Percentiles rank a stretch among this genome's conserved stretches.
phyloP scores from a whole-genome alignment of 1,140 invertebrate species.

The Antheraea pernyi region DNA sequence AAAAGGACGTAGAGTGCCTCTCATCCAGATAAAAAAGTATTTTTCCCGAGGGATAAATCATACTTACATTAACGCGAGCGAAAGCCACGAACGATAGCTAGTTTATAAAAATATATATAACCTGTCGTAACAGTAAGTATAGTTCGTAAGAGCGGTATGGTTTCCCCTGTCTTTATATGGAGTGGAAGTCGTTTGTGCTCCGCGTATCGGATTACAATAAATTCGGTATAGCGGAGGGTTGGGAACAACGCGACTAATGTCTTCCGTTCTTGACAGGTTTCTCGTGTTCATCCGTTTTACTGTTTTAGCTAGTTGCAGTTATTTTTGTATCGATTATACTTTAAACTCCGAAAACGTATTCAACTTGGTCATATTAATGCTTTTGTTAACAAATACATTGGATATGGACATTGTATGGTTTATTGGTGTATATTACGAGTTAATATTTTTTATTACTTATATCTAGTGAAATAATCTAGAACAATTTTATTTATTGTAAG shows the following conservation, averaged over 20 bases:
- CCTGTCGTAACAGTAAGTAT: not conserved
- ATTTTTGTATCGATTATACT: not conserved
- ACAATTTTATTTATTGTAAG: too few species aligned
- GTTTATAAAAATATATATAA: not conserved
- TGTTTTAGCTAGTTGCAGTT: not conserved
- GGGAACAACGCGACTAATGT: conserved; percentile 40
- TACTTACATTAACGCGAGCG: too few species aligned
- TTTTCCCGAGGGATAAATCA: too few species aligned
- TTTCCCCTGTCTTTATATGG: not conserved
- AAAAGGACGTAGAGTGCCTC: too few species aligned
- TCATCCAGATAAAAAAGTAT: too few species aligned
- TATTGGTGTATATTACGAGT: too few species aligned
- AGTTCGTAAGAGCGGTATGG: not conserved
- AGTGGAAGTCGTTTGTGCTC: conserved; percentile 7
- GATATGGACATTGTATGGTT: too few species aligned
- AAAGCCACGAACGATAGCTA: too few species aligned
- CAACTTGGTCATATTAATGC: too few species aligned
- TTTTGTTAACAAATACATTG: too few species aligned
- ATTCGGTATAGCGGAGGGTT: conserved; percentile 38
- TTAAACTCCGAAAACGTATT: not conserved
- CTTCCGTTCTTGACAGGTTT: conserved; percentile 57
- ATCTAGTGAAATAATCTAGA: too few species aligned
- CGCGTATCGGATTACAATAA: conserved; percentile 68
- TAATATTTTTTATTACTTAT: too few species aligned
- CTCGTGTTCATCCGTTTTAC: conserved; percentile 19